Conservation (phyloP, 2,888 invertebrate species). For the Orthosia gracilis region DNA sequence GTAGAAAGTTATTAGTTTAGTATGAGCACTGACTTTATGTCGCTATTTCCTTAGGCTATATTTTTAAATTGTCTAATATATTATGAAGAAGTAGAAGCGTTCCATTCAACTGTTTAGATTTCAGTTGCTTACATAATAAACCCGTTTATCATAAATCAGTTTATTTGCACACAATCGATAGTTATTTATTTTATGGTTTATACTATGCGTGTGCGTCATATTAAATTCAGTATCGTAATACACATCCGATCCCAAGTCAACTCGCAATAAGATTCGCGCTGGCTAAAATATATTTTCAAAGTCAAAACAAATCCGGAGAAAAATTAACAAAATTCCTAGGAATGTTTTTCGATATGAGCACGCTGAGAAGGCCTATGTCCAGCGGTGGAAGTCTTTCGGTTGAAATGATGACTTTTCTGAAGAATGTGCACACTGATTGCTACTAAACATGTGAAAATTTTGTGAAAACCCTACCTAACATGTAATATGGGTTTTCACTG, state of each 20-base stretch:
- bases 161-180: constrained; percentile 36
- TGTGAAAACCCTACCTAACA: no score
- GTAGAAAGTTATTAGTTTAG: constrained; percentile 46
- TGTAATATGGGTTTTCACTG: no score
- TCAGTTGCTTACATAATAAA: constrained; percentile 15
- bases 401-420: no score
- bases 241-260: neutral
- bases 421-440: no score
- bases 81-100: neutral
- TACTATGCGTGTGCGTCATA: constrained; percentile 10
- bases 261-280: neutral
- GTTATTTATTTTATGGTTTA: constrained; percentile 12
- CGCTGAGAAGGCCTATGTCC: no score
- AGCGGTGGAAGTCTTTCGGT: no score
- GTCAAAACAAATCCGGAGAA: neutral
- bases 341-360: no score
- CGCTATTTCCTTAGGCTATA: neutral
- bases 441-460: no score
- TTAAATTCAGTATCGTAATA: neutral
- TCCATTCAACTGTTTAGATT: neutral
- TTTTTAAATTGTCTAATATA: neutral
- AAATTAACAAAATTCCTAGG: no score
- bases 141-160: constrained; percentile 9
- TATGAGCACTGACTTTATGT: constrained; percentile 20
- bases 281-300: neutral